Evolutionary conservation across 23 tunicate species (phyloP).

Genomic region (Ciona savignyi): DNA sequence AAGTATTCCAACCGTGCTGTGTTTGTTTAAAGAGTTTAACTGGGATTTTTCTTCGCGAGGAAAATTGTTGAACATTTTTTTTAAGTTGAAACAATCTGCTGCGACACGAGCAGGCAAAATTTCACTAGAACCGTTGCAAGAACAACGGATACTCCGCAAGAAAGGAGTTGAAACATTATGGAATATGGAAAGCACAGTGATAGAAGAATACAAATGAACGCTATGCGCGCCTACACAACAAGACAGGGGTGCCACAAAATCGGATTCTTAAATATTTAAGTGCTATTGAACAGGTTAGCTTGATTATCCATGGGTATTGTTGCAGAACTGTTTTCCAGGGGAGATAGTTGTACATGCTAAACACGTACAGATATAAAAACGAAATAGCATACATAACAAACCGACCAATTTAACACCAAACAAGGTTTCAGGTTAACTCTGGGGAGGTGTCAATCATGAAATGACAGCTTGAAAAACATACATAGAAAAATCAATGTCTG

Average conservation of each 20-base stretch:
- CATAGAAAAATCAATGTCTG: not conserved
- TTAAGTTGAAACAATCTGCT: no score
- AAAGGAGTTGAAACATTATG: not conserved
- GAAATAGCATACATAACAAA: no score
- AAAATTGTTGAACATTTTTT: no score
- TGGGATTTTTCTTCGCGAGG: not conserved
- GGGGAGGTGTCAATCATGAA: no score
- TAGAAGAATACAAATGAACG: not conserved
- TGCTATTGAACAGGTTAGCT: not conserved
- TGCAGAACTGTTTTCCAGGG: not conserved
- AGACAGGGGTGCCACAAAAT: not conserved
- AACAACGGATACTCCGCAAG: not conserved
- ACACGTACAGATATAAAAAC: not conserved
- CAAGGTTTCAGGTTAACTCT: no score
- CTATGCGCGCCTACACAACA: conserved; percentile 1
- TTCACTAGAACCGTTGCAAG: not conserved
- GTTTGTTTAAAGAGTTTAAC: not conserved
- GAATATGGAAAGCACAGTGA: conserved; percentile 1
- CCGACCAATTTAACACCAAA: no score
- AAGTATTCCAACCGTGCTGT: not conserved
- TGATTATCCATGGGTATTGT: not conserved
- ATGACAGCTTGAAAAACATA: not conserved
- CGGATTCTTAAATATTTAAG: not conserved
- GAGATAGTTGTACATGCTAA: not conserved
- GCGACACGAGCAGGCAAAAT: not conserved